These are phyloP conservation scores for Girardia tigrina DNA, from an alignment of 2,888 invertebrate species.

Conservation along the genomic window DNA sequence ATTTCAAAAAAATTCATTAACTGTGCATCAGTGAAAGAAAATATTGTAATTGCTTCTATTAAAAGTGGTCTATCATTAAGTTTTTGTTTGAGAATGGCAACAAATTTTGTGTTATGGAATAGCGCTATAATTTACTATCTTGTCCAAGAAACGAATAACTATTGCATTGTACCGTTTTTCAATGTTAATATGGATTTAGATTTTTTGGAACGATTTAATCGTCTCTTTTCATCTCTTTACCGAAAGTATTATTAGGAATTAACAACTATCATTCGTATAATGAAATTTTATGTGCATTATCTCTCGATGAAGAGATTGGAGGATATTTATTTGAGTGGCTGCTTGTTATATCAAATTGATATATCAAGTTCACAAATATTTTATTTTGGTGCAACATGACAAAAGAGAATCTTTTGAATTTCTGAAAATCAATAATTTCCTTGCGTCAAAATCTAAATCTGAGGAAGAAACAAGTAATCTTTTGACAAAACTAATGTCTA, in stretches of 20 bases:
- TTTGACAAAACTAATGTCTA: background rate
- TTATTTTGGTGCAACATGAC: background rate
- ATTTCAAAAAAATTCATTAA: background rate
- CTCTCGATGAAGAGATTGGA: background rate
- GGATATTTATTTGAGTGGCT: background rate
- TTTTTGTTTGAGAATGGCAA: background rate
- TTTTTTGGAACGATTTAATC: background rate
- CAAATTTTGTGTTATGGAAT: background rate
- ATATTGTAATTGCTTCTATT: background rate
- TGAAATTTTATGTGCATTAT: background rate
- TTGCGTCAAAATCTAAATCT: background rate
- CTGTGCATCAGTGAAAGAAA: background rate
- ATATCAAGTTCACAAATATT: conserved; percentile 17
- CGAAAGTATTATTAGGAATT: background rate
- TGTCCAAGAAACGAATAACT: background rate
- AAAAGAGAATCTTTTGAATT: background rate
- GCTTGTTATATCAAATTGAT: background rate
- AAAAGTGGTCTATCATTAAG: conserved; percentile 1
- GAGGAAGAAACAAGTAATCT: background rate
- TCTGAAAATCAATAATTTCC: background rate
- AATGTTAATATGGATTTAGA: background rate
- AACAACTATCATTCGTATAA: background rate
- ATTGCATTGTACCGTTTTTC: background rate
- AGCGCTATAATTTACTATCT: background rate
- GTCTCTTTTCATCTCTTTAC: background rate